Percentiles rank a stretch among this genome's conserved stretches.
These are phyloP conservation scores for Leptobrachium ailaonicum DNA, from an alignment of 2,113 vertebrate species.

Conservation along the genomic window DNA sequence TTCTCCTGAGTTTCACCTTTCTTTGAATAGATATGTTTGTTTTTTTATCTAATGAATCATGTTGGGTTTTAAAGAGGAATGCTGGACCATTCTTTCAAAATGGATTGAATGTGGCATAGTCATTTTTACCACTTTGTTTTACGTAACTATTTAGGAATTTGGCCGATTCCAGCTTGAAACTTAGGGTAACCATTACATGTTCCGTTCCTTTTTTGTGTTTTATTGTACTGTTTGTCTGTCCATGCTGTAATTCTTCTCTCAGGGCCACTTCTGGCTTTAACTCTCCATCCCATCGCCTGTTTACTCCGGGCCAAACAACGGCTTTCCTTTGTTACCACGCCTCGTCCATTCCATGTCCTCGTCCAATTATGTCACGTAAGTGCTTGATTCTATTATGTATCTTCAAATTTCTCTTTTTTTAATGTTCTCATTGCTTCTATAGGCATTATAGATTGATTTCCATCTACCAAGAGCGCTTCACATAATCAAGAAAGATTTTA, in stretches of 20 bases:
- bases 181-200: slow-evolving; percentile 25
- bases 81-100: too few relatives aligned
- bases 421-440: slow-evolving; percentile 37
- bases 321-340: slow-evolving; percentile 49
- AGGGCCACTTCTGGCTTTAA: slow-evolving; percentile 45
- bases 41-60: too few relatives aligned
- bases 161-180: slow-evolving; percentile 20
- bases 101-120: not conserved
- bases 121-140: not conserved
- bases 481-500: not conserved
- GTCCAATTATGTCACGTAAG: slow-evolving; percentile 50
- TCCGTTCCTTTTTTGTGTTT: slow-evolving; percentile 26
- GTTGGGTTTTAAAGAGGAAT: too few relatives aligned
- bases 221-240: slow-evolving; percentile 48
- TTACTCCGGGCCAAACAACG: slow-evolving; percentile 42
- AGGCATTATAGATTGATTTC: not conserved
- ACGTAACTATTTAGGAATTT: not conserved
- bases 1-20: too few relatives aligned
- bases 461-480: too few relatives aligned
- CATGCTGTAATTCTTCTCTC: slow-evolving; percentile 50
- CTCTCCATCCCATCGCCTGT: slow-evolving; percentile 49
- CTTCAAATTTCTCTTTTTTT: slow-evolving; percentile 33
- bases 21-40: too few relatives aligned
- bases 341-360: slow-evolving; percentile 49
- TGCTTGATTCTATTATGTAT: slow-evolving; percentile 48